These are phyloP conservation scores for Hybos culiciformis DNA, from an alignment of 2,888 invertebrate genomes.

Conservation along the genomic window DNA sequence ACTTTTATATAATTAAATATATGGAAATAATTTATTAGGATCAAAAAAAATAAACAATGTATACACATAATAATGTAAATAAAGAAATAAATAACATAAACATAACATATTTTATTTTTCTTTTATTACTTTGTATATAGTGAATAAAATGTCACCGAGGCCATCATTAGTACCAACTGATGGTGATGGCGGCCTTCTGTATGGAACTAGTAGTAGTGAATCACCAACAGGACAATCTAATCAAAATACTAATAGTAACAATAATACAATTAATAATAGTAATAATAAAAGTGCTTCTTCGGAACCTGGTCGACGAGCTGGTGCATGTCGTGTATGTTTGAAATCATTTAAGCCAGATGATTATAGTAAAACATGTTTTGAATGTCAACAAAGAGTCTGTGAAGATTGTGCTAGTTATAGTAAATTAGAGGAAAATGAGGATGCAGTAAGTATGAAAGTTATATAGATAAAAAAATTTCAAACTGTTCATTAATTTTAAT, in stretches of 20 bases:
- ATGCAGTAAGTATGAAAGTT: slow-evolving; percentile 49
- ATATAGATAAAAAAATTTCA: too few species aligned
- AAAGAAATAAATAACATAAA: too few species aligned
- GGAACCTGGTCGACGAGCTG: slow-evolving; percentile 61
- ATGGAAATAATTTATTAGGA: too few species aligned
- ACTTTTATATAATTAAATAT: too few species aligned
- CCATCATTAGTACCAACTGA: slow-evolving; percentile 43
- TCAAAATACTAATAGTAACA: slow-evolving; percentile 25
- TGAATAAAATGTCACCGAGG: slow-evolving; percentile 57
- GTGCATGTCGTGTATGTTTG: slow-evolving; percentile 68
- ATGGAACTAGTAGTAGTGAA: slow-evolving; percentile 1
- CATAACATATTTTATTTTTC: too few species aligned
- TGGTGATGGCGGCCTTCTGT: slow-evolving; percentile 24
- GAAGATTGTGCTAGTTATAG: slow-evolving; percentile 90
- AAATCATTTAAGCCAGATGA: slow-evolving; percentile 83
- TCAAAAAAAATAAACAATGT: too few species aligned
- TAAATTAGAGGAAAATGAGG: slow-evolving; percentile 68
- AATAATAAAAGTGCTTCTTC: slow-evolving; percentile 15
- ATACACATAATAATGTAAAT: too few species aligned
- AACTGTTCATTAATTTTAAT: too few species aligned
- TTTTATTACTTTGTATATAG: slow-evolving; percentile 40
- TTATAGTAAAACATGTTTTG: slow-evolving; percentile 74
- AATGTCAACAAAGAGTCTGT: slow-evolving; percentile 81
- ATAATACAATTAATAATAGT: slow-evolving; percentile 37
- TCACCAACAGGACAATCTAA: not conserved